These are phyloP conservation scores for Tupaia tana DNA, from an alignment of 2,113 vertebrate species.

Conservation along the genomic window DNA sequence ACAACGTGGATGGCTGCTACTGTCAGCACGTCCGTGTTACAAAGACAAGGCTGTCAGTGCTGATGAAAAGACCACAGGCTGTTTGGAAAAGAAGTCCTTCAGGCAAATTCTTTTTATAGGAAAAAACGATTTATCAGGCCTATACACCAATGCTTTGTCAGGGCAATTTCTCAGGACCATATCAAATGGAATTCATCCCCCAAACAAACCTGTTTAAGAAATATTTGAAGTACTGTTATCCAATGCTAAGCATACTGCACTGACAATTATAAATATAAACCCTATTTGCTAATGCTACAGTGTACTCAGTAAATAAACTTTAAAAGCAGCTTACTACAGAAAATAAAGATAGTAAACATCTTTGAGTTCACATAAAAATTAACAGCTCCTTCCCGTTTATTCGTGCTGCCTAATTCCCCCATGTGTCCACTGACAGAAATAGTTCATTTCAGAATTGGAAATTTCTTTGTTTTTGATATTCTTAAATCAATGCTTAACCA, in stretches of 20 bases:
- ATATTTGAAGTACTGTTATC: background rate
- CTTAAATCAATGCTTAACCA: background rate
- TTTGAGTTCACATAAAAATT: background rate
- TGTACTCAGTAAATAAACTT: background rate
- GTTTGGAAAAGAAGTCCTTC: background rate
- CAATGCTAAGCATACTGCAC: background rate
- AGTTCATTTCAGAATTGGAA: background rate
- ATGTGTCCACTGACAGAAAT: background rate
- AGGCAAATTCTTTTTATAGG: background rate
- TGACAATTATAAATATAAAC: background rate
- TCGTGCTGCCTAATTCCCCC: background rate
- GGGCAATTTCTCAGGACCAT: background rate
- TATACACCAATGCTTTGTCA: constrained; percentile 11
- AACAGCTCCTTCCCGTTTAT: background rate
- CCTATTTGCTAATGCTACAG: background rate
- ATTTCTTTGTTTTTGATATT: background rate
- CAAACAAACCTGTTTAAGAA: background rate
- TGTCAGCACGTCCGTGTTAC: background rate
- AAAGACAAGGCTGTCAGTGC: background rate
- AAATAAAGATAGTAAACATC: background rate
- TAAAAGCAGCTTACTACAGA: background rate
- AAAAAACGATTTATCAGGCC: background rate
- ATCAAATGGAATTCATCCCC: background rate
- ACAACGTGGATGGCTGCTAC: background rate
- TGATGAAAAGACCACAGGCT: background rate